Evolutionary conservation across 1,140 invertebrate species (phyloP).

Genomic region (Eufriesea mexicana): DNA sequence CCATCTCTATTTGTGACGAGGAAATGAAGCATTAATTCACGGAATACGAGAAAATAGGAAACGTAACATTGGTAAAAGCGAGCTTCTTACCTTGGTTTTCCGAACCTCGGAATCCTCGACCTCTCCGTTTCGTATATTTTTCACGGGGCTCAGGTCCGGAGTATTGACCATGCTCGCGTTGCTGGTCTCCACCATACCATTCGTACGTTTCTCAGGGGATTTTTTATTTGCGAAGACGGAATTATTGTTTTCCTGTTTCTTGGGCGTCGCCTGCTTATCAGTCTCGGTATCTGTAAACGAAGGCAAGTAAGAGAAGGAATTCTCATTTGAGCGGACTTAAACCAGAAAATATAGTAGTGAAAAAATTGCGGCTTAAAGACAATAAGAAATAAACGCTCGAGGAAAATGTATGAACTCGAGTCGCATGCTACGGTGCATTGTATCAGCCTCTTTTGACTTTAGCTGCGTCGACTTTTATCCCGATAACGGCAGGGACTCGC

Average conservation of each 20-base stretch:
- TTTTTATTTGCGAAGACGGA: constrained; percentile 69
- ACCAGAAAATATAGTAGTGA: constrained; percentile 5
- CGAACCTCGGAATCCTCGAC: constrained; percentile 72
- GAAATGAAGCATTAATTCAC: neutral
- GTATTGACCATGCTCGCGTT: constrained; percentile 70
- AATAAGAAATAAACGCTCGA: constrained; percentile 35
- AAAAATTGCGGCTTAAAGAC: constrained; percentile 4
- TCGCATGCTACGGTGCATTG: constrained; percentile 61
- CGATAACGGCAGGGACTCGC: neutral
- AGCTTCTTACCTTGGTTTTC: constrained; percentile 74
- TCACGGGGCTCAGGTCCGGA: constrained; percentile 74
- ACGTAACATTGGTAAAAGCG: neutral
- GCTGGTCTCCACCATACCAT: constrained; percentile 62
- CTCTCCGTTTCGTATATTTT: constrained; percentile 72
- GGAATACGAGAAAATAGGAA: too few species aligned
- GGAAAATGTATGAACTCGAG: constrained; percentile 27
- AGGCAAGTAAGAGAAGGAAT: constrained; percentile 35
- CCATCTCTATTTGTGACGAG: constrained; percentile 82
- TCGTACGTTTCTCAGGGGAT: constrained; percentile 68
- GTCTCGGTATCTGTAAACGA: constrained; percentile 73
- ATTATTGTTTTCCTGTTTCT: constrained; percentile 77
- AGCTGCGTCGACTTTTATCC: neutral
- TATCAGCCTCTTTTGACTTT: constrained; percentile 23
- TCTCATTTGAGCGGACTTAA: neutral
- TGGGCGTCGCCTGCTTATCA: constrained; percentile 57